Base-by-base conservation (phyloP, 1,140 invertebrate genomes). In the Reticulitermes speratus region DNA sequence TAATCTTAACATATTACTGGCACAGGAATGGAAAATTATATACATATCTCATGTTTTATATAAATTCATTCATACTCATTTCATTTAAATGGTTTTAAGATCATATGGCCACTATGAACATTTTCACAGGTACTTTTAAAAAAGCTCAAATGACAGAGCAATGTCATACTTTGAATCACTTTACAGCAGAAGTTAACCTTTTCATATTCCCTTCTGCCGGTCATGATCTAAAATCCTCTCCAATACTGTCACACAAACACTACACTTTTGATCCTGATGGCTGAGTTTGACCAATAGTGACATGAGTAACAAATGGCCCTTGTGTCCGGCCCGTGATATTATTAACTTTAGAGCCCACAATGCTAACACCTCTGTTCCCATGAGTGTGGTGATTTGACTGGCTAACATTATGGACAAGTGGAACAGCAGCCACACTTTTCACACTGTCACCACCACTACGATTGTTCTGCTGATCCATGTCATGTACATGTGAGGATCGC, bases 261-360 rank as follows among this genome's bases (percentile, higher is more conserved):
- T 75, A 87, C 44, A 87, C 85, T 69, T 87, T 87, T 16, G 87
- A 86, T 25, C 87, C 86, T n/a, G 85, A 86, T 23, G 86, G 87
- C n/a, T 84, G 82, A 44, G 44, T 52, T 44, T 91, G 90, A 23
- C 88, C 82, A 81, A 92, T 91, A 25, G 91, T 93, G 38, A 94
- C 93, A 85, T 94, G 93, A 3, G 93, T 94, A 0, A 94, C 91
- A 86, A 94, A 94, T 0, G 93, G 93, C 2, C 93, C 93, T 11
- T 92, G 90, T 86, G 90, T 90, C 85, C 91, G 90, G 9, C 75
- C 48, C 16, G 52, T 52, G 44, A 85, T 38, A 48, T 85, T 85
- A 32, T 84, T 86, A 23, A 52, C 23, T 44, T 86, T 84, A 14
- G 45, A 44, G 25, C 44, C 83, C 83, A 25, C 52, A 19, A 44